These are phyloP conservation scores for Parnassius glacialis DNA, from an alignment of 2,888 invertebrate species.

Conservation along the genomic window DNA sequence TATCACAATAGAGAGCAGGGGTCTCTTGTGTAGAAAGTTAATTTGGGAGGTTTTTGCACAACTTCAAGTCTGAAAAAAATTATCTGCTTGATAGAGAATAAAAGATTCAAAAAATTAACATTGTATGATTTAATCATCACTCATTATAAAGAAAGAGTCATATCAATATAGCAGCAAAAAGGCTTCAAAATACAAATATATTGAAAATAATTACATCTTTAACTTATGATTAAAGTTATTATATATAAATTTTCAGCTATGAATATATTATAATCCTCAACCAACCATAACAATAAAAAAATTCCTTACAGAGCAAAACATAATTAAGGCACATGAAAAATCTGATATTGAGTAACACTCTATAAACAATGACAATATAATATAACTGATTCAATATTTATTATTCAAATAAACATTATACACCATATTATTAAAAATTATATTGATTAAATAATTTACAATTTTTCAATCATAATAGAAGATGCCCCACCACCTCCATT, in stretches of 20 bases:
- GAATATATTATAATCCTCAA: constrained; percentile 12
- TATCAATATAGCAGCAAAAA: constrained; percentile 19
- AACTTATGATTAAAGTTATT: too few relatives aligned
- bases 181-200: neutral
- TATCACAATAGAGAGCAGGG: constrained; percentile 91
- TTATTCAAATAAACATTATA: constrained; percentile 4
- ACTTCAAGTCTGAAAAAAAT: constrained; percentile 64
- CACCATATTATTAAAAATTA: constrained; percentile 13
- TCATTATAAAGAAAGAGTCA: constrained; percentile 23
- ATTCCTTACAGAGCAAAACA: constrained; percentile 19
- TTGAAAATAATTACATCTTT: too few relatives aligned
- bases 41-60: constrained; percentile 74
- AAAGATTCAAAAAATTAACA: constrained; percentile 23
- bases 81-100: constrained; percentile 29
- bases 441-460: constrained; percentile 82
- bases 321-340: constrained; percentile 21
- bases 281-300: constrained; percentile 9
- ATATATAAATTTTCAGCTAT: neutral
- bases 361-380: constrained; percentile 1
- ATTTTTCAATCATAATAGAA: constrained; percentile 95
- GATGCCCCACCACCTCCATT: constrained; percentile 99
- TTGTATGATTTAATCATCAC: constrained; percentile 34
- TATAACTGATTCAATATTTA: constrained; percentile 8
- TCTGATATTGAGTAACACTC: too few relatives aligned
- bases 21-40: constrained; percentile 91